These are phyloP conservation scores for Palloptera scutellata DNA, from an alignment of 2,888 invertebrate genomes.

Conservation along the genomic window DNA sequence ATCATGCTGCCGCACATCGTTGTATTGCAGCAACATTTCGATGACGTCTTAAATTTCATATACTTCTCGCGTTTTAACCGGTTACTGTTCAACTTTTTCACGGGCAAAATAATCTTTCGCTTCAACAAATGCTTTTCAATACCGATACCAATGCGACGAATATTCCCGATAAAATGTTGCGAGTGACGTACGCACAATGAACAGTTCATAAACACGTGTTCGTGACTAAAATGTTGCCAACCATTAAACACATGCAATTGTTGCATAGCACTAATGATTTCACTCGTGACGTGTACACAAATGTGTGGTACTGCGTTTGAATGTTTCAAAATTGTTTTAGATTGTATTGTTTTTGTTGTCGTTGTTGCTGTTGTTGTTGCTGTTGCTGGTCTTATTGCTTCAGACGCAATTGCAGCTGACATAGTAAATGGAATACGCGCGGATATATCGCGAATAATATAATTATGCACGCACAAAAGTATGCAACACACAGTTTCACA, in stretches of 20 bases:
- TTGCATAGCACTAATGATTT: constrained; percentile 31
- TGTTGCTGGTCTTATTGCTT: constrained; percentile 25
- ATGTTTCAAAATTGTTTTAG: constrained; percentile 1
- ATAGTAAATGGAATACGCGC: constrained; percentile 30
- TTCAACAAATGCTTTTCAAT: constrained; percentile 27
- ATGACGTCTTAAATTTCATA: constrained; percentile 38
- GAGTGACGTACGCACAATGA: constrained; percentile 9
- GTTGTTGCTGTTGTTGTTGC: constrained; percentile 25
- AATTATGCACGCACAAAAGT: too few relatives aligned
- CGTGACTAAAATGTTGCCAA: constrained; percentile 1
- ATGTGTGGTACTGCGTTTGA: not conserved
- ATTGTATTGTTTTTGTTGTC: constrained; percentile 18
- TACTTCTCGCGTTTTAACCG: constrained; percentile 23
- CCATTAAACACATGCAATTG: constrained; percentile 3
- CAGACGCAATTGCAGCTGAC: constrained; percentile 32
- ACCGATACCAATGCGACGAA: constrained; percentile 2
- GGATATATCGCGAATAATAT: not conserved
- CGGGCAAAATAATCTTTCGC: constrained; percentile 26
- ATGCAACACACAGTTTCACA: too few relatives aligned
- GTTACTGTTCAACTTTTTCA: constrained; percentile 19
- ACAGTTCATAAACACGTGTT: constrained; percentile 7
- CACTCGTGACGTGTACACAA: not conserved
- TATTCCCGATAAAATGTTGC: constrained; percentile 30
- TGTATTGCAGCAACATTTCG: constrained; percentile 43
- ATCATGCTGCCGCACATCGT: constrained; percentile 48